Evolutionary conservation across 2,113 vertebrate species (phyloP).

Genomic region (Copsychus sechellarum): DNA sequence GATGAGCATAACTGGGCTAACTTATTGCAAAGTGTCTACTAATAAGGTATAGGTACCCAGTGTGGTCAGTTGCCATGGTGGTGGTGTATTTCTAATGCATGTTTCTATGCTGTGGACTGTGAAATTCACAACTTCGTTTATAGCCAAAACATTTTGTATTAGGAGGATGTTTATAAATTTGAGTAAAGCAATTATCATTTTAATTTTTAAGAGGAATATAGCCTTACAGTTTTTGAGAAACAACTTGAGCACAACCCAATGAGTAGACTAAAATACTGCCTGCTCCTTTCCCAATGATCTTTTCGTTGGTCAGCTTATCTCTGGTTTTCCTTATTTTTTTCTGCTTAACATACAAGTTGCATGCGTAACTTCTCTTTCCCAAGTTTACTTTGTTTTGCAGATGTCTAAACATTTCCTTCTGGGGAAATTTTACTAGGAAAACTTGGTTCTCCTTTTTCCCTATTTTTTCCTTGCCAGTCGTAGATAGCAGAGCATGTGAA

Average conservation of each 20-base stretch:
- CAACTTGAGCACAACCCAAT: neutral
- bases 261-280: neutral
- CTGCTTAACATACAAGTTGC: neutral
- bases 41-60: neutral
- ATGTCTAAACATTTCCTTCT: neutral
- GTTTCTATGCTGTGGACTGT: neutral
- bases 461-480: neutral
- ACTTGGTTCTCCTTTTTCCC: neutral
- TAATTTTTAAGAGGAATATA: neutral
- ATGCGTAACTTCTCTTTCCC: slow-evolving; percentile 10
- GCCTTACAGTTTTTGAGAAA: neutral
- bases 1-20: neutral
- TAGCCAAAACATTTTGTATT: neutral
- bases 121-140: neutral
- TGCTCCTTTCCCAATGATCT: slow-evolving; percentile 9
- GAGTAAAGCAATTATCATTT: neutral
- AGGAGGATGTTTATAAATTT: neutral
- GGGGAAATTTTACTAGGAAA: neutral
- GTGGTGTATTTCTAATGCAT: slow-evolving; percentile 6
- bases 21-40: neutral
- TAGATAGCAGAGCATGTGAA: slow-evolving; percentile 32
- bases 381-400: neutral
- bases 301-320: neutral
- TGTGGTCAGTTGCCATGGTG: neutral
- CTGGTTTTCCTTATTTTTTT: slow-evolving; percentile 13